Conservation (phyloP, 2,888 invertebrate species). For the Maniola hyperantus region DNA sequence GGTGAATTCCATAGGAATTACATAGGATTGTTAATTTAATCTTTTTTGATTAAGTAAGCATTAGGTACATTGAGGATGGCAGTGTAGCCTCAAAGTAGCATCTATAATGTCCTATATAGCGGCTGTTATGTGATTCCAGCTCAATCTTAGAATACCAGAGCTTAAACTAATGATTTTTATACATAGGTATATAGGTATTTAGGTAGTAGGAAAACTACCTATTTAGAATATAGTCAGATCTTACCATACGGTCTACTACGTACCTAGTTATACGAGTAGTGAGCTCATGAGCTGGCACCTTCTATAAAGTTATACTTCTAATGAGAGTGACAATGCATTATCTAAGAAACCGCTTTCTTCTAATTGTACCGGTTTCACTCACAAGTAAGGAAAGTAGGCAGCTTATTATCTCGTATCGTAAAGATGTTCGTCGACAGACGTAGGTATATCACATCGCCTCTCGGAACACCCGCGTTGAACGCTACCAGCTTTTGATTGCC, state of each 20-base stretch:
- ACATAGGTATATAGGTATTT: too few species aligned
- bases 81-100: too few species aligned
- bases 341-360: constrained; percentile 27
- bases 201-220: not conserved
- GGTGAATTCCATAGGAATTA: constrained; percentile 4
- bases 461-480: constrained; percentile 56
- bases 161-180: too few species aligned
- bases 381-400: constrained; percentile 32
- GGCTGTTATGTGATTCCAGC: too few species aligned
- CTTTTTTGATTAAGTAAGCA: too few species aligned
- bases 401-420: constrained; percentile 58
- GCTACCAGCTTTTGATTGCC: constrained; percentile 32
- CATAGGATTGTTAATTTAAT: not conserved
- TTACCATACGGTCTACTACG: too few species aligned
- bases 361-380: constrained; percentile 33
- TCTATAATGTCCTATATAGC: too few species aligned
- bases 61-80: too few species aligned
- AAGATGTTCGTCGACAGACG: constrained; percentile 49
- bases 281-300: not conserved
- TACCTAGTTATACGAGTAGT: not conserved
- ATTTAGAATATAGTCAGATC: too few species aligned
- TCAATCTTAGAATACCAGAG: too few species aligned
- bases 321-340: not conserved
- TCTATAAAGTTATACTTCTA: not conserved
- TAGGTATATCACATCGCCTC: constrained; percentile 47